phyloP scores from a whole-genome alignment of 92 coral and sea anemone genomes.

The Epizoanthus ramosus region DNA sequence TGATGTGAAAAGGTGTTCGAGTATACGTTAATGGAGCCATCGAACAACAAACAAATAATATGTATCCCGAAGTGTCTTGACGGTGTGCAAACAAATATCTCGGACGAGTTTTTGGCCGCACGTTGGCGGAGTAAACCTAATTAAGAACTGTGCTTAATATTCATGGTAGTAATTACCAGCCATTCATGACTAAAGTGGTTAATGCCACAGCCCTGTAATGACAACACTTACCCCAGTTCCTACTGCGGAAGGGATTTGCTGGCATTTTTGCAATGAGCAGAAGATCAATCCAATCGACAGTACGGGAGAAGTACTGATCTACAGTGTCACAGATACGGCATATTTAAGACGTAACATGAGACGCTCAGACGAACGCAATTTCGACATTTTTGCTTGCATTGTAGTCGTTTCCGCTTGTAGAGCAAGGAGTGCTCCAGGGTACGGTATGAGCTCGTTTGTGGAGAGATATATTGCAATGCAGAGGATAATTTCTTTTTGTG shows the following conservation, averaged over 20 bases:
- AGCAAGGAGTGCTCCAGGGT: slow-evolving; percentile 38
- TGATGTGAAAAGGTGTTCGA: slow-evolving; percentile 4
- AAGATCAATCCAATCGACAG: slow-evolving; percentile 15
- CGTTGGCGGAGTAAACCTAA: slow-evolving; percentile 69
- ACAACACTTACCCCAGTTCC: slow-evolving; percentile 50
- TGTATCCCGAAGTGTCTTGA: slow-evolving; percentile 43
- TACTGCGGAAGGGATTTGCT: slow-evolving; percentile 30
- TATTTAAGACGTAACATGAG: slow-evolving; percentile 16
- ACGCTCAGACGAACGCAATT: slow-evolving; percentile 24
- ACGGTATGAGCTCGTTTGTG: slow-evolving; percentile 19
- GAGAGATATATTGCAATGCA: slow-evolving; percentile 37
- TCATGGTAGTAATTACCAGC: slow-evolving; percentile 75
- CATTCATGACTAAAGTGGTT: slow-evolving; percentile 78
- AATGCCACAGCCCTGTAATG: slow-evolving; percentile 52
- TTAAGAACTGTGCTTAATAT: slow-evolving; percentile 73
- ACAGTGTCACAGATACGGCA: slow-evolving; percentile 27
- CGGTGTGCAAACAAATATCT: slow-evolving; percentile 55
- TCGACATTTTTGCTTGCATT: slow-evolving; percentile 30
- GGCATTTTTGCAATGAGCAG: slow-evolving; percentile 32
- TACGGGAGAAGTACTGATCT: background rate
- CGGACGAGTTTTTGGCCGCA: slow-evolving; percentile 28
- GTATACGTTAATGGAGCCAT: slow-evolving; percentile 49
- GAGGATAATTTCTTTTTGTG: slow-evolving; percentile 1
- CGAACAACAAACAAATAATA: slow-evolving; percentile 54
- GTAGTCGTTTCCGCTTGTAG: slow-evolving; percentile 41